phyloP scores from a whole-genome alignment of 1,140 invertebrate genomes.

The Rhopalosiphum padi region DNA sequence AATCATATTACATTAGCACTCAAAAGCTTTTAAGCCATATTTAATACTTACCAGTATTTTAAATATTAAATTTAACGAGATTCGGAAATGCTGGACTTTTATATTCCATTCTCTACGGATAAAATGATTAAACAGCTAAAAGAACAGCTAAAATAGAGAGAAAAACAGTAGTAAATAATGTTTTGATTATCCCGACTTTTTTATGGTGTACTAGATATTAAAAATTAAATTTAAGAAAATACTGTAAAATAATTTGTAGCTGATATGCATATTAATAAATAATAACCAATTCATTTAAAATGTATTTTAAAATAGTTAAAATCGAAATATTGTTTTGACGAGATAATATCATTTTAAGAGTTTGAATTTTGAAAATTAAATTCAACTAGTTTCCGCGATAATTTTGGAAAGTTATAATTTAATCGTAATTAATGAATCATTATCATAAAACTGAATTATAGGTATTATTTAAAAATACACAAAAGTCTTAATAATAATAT shows the following conservation, averaged over 20 bases:
- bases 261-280: not conserved
- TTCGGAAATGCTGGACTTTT: not conserved
- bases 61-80: slow-evolving; percentile 33
- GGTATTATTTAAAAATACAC: not conserved
- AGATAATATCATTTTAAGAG: not conserved
- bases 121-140: slow-evolving; percentile 13
- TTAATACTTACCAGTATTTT: slow-evolving; percentile 34
- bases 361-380: not conserved
- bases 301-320: not conserved
- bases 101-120: not conserved
- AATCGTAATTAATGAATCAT: not conserved
- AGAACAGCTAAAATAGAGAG: not conserved
- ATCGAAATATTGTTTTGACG: not conserved
- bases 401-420: not conserved
- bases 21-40: slow-evolving; percentile 37
- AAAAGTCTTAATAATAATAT: not conserved
- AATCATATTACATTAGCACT: slow-evolving; percentile 29
- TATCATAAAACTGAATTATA: not conserved
- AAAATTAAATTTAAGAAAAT: not conserved
- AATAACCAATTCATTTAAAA: not conserved
- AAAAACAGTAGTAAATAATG: not conserved
- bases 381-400: not conserved
- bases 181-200: not conserved
- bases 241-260: not conserved
- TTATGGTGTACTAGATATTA: not conserved